Percentiles rank a stretch among this genome's conserved stretches.
Evolutionary conservation across 30 jellyfish, hydroid and myxozoan genomes (phyloP).

Genomic region (Phacellophora camtschatica): DNA sequence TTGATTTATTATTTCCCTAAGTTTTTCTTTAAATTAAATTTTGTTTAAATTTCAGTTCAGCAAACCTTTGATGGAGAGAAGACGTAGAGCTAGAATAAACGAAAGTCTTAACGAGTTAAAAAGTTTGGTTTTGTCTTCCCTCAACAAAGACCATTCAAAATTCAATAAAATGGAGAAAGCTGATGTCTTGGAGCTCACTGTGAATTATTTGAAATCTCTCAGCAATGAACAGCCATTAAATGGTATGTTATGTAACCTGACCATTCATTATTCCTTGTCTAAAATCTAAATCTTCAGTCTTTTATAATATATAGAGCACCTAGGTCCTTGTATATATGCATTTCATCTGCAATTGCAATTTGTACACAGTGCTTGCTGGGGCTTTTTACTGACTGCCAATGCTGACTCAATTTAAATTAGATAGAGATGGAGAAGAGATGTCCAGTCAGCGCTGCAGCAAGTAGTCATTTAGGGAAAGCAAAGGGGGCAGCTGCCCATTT

Average conservation of each 20-base stretch:
- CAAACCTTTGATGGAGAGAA: constrained; percentile 83
- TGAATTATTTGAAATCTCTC: constrained; percentile 53
- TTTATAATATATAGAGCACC: background rate
- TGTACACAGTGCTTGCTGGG: too few relatives aligned
- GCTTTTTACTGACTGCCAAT: too few relatives aligned
- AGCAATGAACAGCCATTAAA: constrained; percentile 10
- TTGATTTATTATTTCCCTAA: too few relatives aligned
- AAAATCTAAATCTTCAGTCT: background rate
- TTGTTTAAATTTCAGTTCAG: constrained; percentile 54
- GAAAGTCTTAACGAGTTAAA: constrained; percentile 77
- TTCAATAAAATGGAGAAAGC: constrained; percentile 84
- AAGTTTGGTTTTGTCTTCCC: constrained; percentile 58
- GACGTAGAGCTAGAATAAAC: constrained; percentile 81
- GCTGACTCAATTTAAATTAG: too few relatives aligned
- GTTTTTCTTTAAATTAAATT: too few relatives aligned
- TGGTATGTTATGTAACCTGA: constrained; percentile 67
- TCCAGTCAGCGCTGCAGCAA: too few relatives aligned
- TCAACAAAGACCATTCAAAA: constrained; percentile 75
- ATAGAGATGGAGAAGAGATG: too few relatives aligned
- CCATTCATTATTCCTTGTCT: background rate
- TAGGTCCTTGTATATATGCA: too few relatives aligned
- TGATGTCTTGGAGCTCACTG: constrained; percentile 79
- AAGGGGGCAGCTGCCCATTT: too few relatives aligned
- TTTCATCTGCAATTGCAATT: too few relatives aligned
- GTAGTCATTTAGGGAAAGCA: too few relatives aligned